Evolutionary conservation across 2,797 vertebrate genomes (phyloP).

Genomic region (Otolemur crassicaudatus): DNA sequence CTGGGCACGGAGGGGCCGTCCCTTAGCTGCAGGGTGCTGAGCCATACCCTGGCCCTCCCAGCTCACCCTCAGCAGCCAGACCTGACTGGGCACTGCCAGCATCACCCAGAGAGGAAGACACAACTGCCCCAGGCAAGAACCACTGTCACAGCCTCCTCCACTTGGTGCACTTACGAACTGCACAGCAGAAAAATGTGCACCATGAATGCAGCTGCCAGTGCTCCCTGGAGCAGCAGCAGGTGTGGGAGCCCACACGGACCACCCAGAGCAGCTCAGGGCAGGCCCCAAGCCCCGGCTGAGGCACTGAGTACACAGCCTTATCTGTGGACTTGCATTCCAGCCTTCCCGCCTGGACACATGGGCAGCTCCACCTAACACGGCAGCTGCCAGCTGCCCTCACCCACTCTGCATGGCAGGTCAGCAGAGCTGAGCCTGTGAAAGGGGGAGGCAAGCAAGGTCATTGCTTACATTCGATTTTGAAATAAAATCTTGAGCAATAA

Average conservation of each 20-base stretch:
- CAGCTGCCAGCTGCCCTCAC: background rate
- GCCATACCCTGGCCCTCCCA: background rate
- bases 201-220: fast-evolving
- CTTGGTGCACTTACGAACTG: fast-evolving
- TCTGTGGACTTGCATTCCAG: fast-evolving
- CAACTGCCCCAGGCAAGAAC: fast-evolving
- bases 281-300: background rate
- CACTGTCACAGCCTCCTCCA: fast-evolving
- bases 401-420: background rate
- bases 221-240: background rate
- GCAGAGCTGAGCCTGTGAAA: fast-evolving
- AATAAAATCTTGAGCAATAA: conserved; percentile 66
- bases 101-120: background rate
- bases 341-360: background rate
- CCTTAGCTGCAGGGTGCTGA: fast-evolving
- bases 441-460: background rate
- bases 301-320: background rate
- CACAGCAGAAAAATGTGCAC: background rate
- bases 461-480: background rate
- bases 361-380: background rate
- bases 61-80: background rate
- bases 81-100: background rate
- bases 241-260: fast-evolving
- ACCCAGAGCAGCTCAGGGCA: background rate
- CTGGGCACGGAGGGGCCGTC: fast-evolving